These are phyloP conservation scores for Neotoma lepida DNA, from an alignment of 2,113 vertebrate species.

Conservation along the genomic window DNA sequence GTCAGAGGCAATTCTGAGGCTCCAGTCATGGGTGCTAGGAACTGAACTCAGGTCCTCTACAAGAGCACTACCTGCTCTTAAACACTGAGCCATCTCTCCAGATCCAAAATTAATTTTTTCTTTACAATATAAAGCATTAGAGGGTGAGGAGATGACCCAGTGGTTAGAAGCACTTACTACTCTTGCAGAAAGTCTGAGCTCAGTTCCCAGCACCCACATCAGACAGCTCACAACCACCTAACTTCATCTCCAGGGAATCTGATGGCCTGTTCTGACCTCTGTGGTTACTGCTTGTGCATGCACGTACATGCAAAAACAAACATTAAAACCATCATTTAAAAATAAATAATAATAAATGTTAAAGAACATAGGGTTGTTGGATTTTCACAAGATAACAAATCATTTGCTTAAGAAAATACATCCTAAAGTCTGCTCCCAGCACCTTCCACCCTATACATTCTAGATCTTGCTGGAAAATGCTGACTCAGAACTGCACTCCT, in stretches of 20 bases:
- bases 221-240: no score
- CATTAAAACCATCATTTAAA: neutral
- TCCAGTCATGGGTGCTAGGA: neutral
- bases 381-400: neutral
- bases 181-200: no score
- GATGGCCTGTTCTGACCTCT: neutral
- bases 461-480: neutral
- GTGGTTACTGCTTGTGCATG: neutral
- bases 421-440: neutral
- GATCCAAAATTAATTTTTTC: neutral
- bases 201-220: no score
- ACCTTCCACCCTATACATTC: neutral
- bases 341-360: neutral
- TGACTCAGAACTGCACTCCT: neutral
- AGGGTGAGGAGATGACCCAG: neutral
- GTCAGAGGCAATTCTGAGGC: neutral
- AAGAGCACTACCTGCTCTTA: neutral
- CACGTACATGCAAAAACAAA: neutral
- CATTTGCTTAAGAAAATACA: neutral
- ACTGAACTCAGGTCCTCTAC: neutral
- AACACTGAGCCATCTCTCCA: neutral
- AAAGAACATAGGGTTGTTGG: neutral
- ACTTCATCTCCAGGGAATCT: no score
- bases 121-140: neutral
- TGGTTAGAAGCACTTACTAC: no score